Conservation (phyloP, 2,113 vertebrate species). For the Sebastes fasciatus region DNA sequence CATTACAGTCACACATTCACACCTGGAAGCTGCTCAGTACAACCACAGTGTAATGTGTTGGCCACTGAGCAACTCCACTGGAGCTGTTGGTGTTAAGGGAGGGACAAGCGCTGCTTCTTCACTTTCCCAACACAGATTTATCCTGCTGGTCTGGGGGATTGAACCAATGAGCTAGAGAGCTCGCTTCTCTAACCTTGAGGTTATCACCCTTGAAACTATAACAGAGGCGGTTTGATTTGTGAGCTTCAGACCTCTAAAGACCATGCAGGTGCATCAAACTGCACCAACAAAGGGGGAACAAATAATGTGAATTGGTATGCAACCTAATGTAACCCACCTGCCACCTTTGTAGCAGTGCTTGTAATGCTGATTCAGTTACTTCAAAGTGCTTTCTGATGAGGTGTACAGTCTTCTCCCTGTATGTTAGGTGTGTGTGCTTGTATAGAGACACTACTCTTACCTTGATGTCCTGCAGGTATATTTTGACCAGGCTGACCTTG, state of each 20-base stretch:
- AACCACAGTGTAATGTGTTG: too few species aligned
- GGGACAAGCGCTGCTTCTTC: too few species aligned
- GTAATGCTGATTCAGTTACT: constrained; percentile 15
- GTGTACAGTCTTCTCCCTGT: neutral
- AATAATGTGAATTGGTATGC: neutral
- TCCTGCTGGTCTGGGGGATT: too few species aligned
- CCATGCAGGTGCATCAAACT: neutral
- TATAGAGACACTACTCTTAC: constrained; percentile 74
- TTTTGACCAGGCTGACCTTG: constrained; percentile 93
- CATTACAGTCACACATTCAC: too few species aligned
- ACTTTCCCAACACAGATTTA: too few species aligned
- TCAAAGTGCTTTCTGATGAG: neutral
- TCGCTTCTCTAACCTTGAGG: too few species aligned
- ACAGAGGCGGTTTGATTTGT: neutral
- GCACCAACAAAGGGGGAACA: neutral
- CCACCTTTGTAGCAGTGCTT: constrained; percentile 2
- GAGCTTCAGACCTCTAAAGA: neutral
- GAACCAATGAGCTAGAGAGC: too few species aligned
- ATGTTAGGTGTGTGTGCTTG: neutral
- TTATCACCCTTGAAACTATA: neutral
- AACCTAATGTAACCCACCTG: neutral
- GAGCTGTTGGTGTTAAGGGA: too few species aligned
- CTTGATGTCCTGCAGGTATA: constrained; percentile 97
- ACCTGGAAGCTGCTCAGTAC: too few species aligned
- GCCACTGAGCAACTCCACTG: too few species aligned